Base-by-base conservation (phyloP, 2,888 invertebrate species). In the Saturnia japonica region DNA sequence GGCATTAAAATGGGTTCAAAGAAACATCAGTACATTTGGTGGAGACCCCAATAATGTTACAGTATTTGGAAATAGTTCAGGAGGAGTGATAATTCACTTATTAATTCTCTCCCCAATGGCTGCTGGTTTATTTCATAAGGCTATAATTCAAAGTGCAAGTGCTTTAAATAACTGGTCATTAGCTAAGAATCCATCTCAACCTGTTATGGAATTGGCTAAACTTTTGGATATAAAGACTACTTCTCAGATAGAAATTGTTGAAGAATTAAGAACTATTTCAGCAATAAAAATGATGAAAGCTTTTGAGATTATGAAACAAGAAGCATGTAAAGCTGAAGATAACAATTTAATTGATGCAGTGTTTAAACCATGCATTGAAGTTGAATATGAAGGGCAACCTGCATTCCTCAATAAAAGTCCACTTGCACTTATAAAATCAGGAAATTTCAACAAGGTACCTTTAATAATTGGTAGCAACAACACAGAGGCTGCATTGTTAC, bases 21-120 rank as follows among this genome's bases (percentile, higher is more conserved):
- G 75, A 71, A 94, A 94, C 71, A 93, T 94, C 69, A 77, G 74
- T 47, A 71, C 74, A 28, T 94, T 94, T 82, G 94, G 94, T 71
- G 94, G 94, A 19, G 91, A 94, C 75, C 88, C 93, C 6, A 80
- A 83, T 60, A 94, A 92, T 79, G 88, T 94, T 0, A 94, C 94
- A 11, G 85, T 94, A 75, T 94, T 94, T 77, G 95, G 94, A 57
- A 88, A 86, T 76, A 88, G 93, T 73, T 82, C 93, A 1, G 95
- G 95, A 14, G 94, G 89, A 47, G 90, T 94, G 1, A 85, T 89
- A 16, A 89, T 90, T 1, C 94, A 95, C 77, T 85, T 90, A 28
- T 88, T 94, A 85, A 90, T 91, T 84, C 76, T 95, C 9, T 94
- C 94, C 1, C 93, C 94, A 1, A 90, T 93, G 89, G 92, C 94